Percentiles rank a stretch among this genome's conserved stretches.
Conservation (phyloP, 1,140 invertebrate species). For the Zaprionus taronus region DNA sequence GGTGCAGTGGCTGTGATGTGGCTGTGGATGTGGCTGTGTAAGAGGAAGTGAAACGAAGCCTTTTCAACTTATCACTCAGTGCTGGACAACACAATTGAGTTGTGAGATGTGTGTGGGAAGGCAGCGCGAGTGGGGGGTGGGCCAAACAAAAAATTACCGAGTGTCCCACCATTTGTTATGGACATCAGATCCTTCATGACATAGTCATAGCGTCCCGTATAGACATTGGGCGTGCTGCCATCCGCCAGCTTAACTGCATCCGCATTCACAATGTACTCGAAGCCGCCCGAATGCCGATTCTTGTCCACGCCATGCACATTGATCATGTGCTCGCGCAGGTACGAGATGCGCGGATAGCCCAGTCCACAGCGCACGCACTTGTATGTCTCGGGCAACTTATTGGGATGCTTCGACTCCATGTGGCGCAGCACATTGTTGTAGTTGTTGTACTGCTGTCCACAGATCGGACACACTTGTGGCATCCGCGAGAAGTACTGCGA, state of each 20-base stretch:
- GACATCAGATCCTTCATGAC: slow-evolving; percentile 84
- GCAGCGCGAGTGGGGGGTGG: slow-evolving; percentile 1
- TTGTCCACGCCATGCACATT: slow-evolving; percentile 77
- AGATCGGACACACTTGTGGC: slow-evolving; percentile 83
- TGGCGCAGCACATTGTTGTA: slow-evolving; percentile 84
- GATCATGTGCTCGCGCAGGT: slow-evolving; percentile 82
- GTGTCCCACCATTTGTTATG: slow-evolving; percentile 84
- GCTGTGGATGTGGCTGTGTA: background rate
- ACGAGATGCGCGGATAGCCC: slow-evolving; percentile 79
- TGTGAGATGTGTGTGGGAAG: background rate
- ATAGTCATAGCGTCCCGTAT: slow-evolving; percentile 82
- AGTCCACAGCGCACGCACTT: slow-evolving; percentile 78
- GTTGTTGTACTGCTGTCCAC: slow-evolving; percentile 83
- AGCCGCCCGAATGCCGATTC: slow-evolving; percentile 75
- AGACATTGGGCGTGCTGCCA: slow-evolving; percentile 69
- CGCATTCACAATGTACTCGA: slow-evolving; percentile 79
- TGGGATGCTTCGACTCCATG: slow-evolving; percentile 84
- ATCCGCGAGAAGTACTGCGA: slow-evolving; percentile 81
- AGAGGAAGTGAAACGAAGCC: background rate
- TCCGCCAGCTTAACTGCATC: slow-evolving; percentile 76
- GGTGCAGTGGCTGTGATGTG: background rate
- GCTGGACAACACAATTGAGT: background rate
- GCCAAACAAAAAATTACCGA: slow-evolving; percentile 78
- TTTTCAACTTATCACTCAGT: slow-evolving; percentile 2
- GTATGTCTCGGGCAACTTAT: slow-evolving; percentile 82